A percentile compares a stretch with the other conserved stretches of the same genome.
phyloP scores from a whole-genome alignment of 2,113 vertebrate genomes.

The Odocoileus hemionus region DNA sequence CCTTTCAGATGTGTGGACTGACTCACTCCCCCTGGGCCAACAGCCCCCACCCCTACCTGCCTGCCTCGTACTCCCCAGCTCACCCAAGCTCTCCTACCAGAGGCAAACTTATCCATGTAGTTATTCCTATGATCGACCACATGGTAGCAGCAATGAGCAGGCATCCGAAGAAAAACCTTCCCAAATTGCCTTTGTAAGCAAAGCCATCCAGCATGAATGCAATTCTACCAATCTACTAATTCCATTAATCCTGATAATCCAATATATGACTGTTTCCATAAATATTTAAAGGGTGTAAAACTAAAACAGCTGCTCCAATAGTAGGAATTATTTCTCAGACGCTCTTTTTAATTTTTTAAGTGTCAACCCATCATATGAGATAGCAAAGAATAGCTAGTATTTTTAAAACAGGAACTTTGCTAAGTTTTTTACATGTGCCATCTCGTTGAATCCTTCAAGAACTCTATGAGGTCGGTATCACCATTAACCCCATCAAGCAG shows the following conservation, averaged over 20 bases:
- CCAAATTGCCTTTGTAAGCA: neutral
- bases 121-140: neutral
- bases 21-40: neutral
- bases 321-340: neutral
- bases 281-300: neutral
- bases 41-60: neutral
- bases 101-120: neutral
- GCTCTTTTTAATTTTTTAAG: neutral
- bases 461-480: neutral
- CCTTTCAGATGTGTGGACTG: neutral
- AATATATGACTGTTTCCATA: neutral
- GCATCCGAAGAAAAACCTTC: neutral
- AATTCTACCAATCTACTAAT: neutral
- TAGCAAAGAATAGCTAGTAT: neutral
- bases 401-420: neutral
- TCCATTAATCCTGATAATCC: neutral
- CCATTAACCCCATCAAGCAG: neutral
- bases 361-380: neutral
- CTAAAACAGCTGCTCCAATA: neutral
- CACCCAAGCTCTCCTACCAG: neutral
- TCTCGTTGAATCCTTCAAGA: neutral
- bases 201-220: neutral
- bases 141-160: conserved; percentile 31
- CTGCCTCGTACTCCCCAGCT: neutral
- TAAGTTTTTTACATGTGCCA: neutral